A percentile compares a stretch with the other conserved stretches of the same genome.
Conservation (phyloP, 1,140 invertebrate genomes). For the Triops longicaudatus region DNA sequence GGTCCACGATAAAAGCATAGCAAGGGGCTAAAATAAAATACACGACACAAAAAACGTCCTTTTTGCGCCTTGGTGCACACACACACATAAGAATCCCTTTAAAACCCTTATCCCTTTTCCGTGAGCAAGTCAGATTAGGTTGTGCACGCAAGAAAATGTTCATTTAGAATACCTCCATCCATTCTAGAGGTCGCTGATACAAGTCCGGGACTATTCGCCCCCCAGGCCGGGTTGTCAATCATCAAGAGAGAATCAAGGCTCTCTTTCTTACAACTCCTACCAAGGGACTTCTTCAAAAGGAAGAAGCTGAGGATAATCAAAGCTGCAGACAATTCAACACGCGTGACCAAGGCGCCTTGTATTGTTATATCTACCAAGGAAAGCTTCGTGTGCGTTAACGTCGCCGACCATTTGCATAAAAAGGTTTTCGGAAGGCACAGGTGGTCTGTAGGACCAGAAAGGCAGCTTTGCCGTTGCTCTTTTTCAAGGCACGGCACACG, state of each 20-base stretch:
- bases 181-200: neutral
- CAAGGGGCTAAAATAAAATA: neutral
- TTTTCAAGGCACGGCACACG: neutral
- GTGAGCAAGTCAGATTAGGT: neutral
- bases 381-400: neutral
- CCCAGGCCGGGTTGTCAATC: neutral
- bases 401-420: slow-evolving; percentile 12
- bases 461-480: neutral
- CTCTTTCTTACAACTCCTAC: neutral
- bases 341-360: neutral
- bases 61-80: neutral
- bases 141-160: neutral
- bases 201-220: neutral
- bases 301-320: neutral
- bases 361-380: neutral
- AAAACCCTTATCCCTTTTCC: neutral
- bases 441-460: neutral
- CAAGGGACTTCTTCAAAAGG: neutral
- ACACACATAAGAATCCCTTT: neutral
- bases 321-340: neutral
- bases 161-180: neutral
- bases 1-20: too few species aligned
- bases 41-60: slow-evolving; percentile 8
- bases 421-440: neutral
- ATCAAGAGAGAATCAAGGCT: neutral